Conservation (phyloP, 2,797 vertebrate species). For the Falco concolor region DNA sequence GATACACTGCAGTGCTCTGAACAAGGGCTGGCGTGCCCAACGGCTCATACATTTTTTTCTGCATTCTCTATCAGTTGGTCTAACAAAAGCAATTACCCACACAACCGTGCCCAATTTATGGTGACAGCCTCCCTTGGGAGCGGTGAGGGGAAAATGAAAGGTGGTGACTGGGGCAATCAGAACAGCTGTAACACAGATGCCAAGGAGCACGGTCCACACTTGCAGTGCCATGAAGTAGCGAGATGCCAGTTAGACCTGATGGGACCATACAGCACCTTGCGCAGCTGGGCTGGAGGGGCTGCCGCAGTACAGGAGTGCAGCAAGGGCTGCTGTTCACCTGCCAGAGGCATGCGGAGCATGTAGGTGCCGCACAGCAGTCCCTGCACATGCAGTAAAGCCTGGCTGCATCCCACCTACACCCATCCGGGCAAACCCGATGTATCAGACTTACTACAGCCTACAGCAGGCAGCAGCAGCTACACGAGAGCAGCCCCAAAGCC, state of each 20-base stretch:
- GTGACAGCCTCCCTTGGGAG: background rate
- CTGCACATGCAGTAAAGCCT: background rate
- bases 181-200: background rate
- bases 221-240: background rate
- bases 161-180: background rate
- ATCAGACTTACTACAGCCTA: background rate
- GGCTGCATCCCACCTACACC: background rate
- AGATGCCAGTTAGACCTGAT: background rate
- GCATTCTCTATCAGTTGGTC: background rate
- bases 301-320: background rate
- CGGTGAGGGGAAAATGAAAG: background rate
- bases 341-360: rapidly evolving
- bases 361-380: background rate
- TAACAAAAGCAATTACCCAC: background rate
- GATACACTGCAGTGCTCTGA: background rate
- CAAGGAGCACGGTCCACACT: rapidly evolving
- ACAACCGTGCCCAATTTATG: background rate
- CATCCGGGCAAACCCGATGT: background rate
- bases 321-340: background rate
- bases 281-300: background rate
- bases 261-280: background rate
- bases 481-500: background rate
- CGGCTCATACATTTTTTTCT: background rate
- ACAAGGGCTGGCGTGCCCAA: background rate
- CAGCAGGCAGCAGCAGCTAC: background rate